Percentiles rank a stretch among this genome's conserved stretches.
Evolutionary conservation across 2,797 vertebrate species (phyloP).

Genomic region (Hypotaenidia okinawae): DNA sequence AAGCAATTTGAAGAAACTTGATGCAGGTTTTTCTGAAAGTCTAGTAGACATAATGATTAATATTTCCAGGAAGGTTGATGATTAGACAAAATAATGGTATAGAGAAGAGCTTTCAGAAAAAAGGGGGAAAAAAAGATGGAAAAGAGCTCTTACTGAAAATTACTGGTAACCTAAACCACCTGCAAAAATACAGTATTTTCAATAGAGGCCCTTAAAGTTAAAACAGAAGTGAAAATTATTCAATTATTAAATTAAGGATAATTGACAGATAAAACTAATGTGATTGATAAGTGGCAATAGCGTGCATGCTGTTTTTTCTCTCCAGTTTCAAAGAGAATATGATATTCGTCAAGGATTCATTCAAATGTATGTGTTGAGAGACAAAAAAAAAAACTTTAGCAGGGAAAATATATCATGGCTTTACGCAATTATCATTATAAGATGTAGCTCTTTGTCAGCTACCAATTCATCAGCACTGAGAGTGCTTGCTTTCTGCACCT

Average conservation of each 20-base stretch:
- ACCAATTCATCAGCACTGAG: slow-evolving; percentile 18
- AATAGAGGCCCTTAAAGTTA: background rate
- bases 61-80: slow-evolving; percentile 53
- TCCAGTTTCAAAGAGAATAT: slow-evolving; percentile 15
- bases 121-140: background rate
- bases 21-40: slow-evolving; percentile 28
- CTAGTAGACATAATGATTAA: slow-evolving; percentile 50
- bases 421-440: slow-evolving; percentile 9
- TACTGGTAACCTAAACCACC: slow-evolving; percentile 47
- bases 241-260: slow-evolving; percentile 57
- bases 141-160: slow-evolving; percentile 27
- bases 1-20: slow-evolving; percentile 39
- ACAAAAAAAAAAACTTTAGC: background rate
- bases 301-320: background rate
- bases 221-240: slow-evolving; percentile 41
- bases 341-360: background rate
- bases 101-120: background rate
- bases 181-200: slow-evolving; percentile 45
- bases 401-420: slow-evolving; percentile 1
- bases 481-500: slow-evolving; percentile 41
- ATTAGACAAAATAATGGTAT: slow-evolving; percentile 49
- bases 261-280: slow-evolving; percentile 36
- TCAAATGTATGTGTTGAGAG: background rate
- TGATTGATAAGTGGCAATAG: slow-evolving; percentile 5
- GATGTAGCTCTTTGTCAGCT: slow-evolving; percentile 45